Evolutionary conservation across 1,140 invertebrate genomes (phyloP).

Genomic region (Oryctes rhinoceros): DNA sequence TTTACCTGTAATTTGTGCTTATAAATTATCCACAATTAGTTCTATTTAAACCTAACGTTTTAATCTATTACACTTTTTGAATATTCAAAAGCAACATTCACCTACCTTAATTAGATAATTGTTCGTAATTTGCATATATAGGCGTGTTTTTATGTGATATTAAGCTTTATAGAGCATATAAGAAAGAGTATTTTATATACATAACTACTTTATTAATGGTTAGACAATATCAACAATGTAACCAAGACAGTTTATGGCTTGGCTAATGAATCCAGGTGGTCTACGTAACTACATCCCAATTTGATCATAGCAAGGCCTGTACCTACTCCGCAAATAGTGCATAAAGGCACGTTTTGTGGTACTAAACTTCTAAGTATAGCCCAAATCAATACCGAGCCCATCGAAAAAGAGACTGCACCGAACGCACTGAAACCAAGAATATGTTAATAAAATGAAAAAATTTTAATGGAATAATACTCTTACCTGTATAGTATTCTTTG

Average conservation of each 20-base stretch:
- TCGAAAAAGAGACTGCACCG: conserved; percentile 72
- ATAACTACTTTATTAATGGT: conserved; percentile 38
- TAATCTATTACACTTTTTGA: no score
- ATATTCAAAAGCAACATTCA: no score
- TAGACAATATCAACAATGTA: background rate
- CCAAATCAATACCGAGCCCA: conserved; percentile 78
- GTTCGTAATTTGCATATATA: background rate
- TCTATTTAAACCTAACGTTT: no score
- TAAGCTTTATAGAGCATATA: no score
- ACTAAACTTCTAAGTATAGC: conserved; percentile 73
- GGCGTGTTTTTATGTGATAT: background rate
- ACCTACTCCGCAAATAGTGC: conserved; percentile 69
- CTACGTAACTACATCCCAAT: conserved; percentile 68
- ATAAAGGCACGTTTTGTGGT: conserved; percentile 69
- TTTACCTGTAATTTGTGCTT: no score
- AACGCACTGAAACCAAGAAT: conserved; percentile 64
- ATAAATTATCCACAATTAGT: no score
- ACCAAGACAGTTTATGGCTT: conserved; percentile 41
- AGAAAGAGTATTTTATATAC: background rate
- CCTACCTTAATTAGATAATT: background rate
- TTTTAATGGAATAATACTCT: background rate
- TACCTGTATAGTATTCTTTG: conserved; percentile 67
- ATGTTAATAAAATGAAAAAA: conserved; percentile 17
- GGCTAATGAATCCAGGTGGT: conserved; percentile 56
- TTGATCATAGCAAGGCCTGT: conserved; percentile 68